These are phyloP conservation scores for Buceros bicornis DNA, from an alignment of 2,797 vertebrate species.

Conservation along the genomic window DNA sequence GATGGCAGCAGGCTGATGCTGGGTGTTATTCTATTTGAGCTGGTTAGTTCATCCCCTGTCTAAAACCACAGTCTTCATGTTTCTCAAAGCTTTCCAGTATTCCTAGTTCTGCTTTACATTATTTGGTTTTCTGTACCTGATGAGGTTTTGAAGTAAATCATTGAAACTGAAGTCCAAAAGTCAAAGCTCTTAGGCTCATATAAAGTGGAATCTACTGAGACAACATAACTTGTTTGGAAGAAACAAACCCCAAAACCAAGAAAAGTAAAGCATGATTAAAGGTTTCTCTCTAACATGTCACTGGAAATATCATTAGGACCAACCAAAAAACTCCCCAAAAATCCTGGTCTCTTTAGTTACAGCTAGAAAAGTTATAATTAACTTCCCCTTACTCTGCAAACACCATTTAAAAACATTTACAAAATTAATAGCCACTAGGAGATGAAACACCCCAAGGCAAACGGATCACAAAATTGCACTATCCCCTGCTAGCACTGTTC, in stretches of 20 bases:
- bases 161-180: not conserved
- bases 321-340: not conserved
- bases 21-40: not conserved
- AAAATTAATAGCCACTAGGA: not conserved
- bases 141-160: not conserved
- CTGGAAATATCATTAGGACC: not conserved
- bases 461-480: conserved; percentile 3
- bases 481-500: not conserved
- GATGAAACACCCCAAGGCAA: not conserved
- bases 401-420: conserved; percentile 23
- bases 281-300: not conserved
- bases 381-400: conserved; percentile 4
- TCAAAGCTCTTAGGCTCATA: not conserved
- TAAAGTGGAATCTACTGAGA: not conserved
- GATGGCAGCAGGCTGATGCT: not conserved
- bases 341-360: not conserved
- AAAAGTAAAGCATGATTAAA: not conserved
- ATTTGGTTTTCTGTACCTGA: not conserved
- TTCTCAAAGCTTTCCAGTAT: not conserved
- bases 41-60: not conserved
- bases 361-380: not conserved
- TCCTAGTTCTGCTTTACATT: not conserved
- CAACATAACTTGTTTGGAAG: not conserved
- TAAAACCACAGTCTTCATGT: not conserved
- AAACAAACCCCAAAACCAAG: not conserved